phyloP scores from a whole-genome alignment of 2,888 invertebrate genomes.

The Stenodera caucasica region DNA sequence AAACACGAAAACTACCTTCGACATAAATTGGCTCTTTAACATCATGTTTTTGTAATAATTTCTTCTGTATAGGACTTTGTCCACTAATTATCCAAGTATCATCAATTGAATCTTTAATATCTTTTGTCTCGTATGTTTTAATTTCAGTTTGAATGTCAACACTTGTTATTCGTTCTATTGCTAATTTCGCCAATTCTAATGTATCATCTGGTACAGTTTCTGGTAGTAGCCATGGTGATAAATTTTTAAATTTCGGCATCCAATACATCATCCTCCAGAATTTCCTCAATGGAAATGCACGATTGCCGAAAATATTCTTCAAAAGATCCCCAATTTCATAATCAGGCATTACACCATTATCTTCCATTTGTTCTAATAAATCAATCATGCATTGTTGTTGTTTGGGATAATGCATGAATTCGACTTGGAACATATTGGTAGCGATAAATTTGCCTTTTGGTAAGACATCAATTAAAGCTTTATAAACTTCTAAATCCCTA shows the following conservation, averaged over 20 bases:
- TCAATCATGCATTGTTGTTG: slow-evolving; percentile 95
- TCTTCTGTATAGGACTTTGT: slow-evolving; percentile 75
- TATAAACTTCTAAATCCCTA: slow-evolving; percentile 84
- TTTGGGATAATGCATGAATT: slow-evolving; percentile 92
- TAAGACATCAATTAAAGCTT: slow-evolving; percentile 79
- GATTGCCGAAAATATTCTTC: slow-evolving; percentile 78
- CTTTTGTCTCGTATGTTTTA: slow-evolving; percentile 61
- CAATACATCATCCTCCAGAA: slow-evolving; percentile 84
- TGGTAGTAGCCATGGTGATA: slow-evolving; percentile 85
- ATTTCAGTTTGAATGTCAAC: slow-evolving; percentile 67
- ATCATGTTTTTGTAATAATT: slow-evolving; percentile 68
- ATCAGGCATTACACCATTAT: slow-evolving; percentile 90
- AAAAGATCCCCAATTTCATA: slow-evolving; percentile 83
- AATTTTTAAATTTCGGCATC: slow-evolving; percentile 92
- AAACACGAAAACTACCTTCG: slow-evolving; percentile 82
- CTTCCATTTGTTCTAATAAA: slow-evolving; percentile 93
- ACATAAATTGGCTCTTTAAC: slow-evolving; percentile 69
- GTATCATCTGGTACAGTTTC: slow-evolving; percentile 75
- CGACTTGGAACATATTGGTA: slow-evolving; percentile 78
- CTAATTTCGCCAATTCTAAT: slow-evolving; percentile 77
- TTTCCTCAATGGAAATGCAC: slow-evolving; percentile 72
- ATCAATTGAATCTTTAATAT: slow-evolving; percentile 75
- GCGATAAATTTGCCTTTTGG: slow-evolving; percentile 90
- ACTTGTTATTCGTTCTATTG: slow-evolving; percentile 80
- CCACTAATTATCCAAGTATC: slow-evolving; percentile 92